Conservation (phyloP, 2,113 vertebrate species). For the Sorex araneus region DNA sequence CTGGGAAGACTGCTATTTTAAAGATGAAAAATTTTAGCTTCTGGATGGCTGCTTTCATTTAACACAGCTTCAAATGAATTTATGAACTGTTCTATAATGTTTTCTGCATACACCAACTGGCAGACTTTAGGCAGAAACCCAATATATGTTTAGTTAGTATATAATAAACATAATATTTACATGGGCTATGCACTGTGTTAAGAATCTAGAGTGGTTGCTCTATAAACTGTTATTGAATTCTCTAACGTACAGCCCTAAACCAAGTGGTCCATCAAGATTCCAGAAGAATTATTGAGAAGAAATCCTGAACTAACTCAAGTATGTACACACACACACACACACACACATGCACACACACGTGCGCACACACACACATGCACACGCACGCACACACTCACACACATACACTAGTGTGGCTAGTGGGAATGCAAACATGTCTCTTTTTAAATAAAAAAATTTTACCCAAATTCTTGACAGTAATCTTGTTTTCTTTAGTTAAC, state of each 20-base stretch:
- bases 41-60: conserved; percentile 92
- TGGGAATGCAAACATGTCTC: conserved; percentile 1
- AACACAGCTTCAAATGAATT: conserved; percentile 91
- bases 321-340: background rate
- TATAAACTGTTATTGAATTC: conserved; percentile 88
- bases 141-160: conserved; percentile 91
- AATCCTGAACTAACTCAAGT: conserved; percentile 49
- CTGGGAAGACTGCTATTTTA: conserved; percentile 88
- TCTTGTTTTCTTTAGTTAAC: conserved; percentile 82
- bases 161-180: conserved; percentile 93
- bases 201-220: conserved; percentile 88
- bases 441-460: conserved; percentile 82
- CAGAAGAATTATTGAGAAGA: conserved; percentile 58
- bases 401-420: background rate
- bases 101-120: conserved; percentile 91
- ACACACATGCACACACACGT: conserved; percentile 34
- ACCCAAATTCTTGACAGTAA: conserved; percentile 86
- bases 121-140: conserved; percentile 92
- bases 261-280: conserved; percentile 81
- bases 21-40: conserved; percentile 92
- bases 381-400: background rate
- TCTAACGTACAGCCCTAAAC: conserved; percentile 82
- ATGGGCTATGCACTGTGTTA: conserved; percentile 88
- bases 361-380: background rate
- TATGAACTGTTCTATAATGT: conserved; percentile 92